phyloP scores from a whole-genome alignment of 2,888 invertebrate genomes.

The Melanostoma mellinum region DNA sequence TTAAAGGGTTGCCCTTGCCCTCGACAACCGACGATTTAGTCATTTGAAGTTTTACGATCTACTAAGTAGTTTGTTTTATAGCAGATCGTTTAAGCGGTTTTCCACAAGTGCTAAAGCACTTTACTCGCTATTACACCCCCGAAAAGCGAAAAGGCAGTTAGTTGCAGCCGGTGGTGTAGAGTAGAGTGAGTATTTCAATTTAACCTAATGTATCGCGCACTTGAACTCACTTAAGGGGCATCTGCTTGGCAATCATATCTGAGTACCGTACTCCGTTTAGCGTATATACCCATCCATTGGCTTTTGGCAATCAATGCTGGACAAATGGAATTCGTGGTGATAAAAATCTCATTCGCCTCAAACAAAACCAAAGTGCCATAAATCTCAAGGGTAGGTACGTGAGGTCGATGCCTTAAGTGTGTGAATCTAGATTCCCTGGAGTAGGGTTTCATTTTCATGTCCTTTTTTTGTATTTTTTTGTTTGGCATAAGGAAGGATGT shows the following conservation, averaged over 20 bases:
- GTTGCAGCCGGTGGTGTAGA: constrained; percentile 54
- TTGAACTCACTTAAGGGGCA: constrained; percentile 62
- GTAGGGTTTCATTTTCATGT: constrained; percentile 28
- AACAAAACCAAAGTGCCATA: constrained; percentile 56
- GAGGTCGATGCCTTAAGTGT: constrained; percentile 37
- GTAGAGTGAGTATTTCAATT: constrained; percentile 34
- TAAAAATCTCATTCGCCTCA: constrained; percentile 65
- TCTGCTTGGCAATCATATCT: constrained; percentile 38
- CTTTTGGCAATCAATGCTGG: constrained; percentile 54
- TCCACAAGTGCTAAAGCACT: constrained; percentile 25
- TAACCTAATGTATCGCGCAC: constrained; percentile 55
- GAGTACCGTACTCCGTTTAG: not conserved
- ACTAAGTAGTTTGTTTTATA: constrained; percentile 51
- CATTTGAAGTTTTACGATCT: constrained; percentile 51
- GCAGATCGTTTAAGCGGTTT: constrained; percentile 50
- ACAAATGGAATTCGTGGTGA: constrained; percentile 66
- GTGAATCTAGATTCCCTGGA: constrained; percentile 29
- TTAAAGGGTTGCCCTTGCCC: constrained; percentile 56
- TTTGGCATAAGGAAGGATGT: not conserved
- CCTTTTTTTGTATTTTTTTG: not conserved
- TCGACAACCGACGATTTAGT: constrained; percentile 34
- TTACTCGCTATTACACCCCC: not conserved
- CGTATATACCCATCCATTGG: not conserved
- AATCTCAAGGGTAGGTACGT: constrained; percentile 47
- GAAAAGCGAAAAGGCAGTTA: constrained; percentile 39